Base-by-base conservation (phyloP, 2,888 invertebrate species). In the Meiosimyza platycephala region DNA sequence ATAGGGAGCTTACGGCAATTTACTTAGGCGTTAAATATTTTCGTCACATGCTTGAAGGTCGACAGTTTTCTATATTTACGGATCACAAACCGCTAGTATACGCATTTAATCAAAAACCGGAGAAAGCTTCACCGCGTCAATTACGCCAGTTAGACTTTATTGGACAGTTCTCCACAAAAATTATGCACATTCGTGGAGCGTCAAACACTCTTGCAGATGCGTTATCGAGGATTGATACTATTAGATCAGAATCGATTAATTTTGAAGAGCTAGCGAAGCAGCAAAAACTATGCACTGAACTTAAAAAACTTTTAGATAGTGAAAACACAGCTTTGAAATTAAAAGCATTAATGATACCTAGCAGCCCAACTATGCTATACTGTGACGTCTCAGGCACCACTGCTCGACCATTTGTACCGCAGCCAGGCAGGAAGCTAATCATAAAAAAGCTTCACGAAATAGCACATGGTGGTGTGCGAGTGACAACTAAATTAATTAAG, bases 131-230 rank as follows among this genome's bases (percentile, higher is more conserved):
- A 18, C 59, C 28, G 15, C 48, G 62, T 15, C 73, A 71, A 62
- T 50, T 55, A 40, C 64, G 65, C 1, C 71, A 71, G 12, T 47
- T 73, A 7, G 63, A 59, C 22, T 70, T 65, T 18, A 72, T 69
- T 15, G 47, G 67, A 16, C 48, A 72, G 63, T 68, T 63, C 22
- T 33, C 68, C 2, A 68, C 63, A 28, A 40, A 50, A 6, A 52
- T 65, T 6, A 66, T 47, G n/a, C 57, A 72, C 52, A 51, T 65
- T 47, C 16, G 60, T n/a, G 75, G 73, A 15, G 54, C 67, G 18
- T 47, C 52, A 16, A 75, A 74, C 51, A 67, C 62, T 47, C 54
- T 62, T 6, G 74, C 72, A 15, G 72, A 74, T 33, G n/a, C 33
- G n/a, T 70, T 75, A 2, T 74, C 74, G 7, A 57, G 71, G 12